These are phyloP conservation scores for Taenaris catops DNA, from an alignment of 2,888 invertebrate genomes.

Conservation along the genomic window DNA sequence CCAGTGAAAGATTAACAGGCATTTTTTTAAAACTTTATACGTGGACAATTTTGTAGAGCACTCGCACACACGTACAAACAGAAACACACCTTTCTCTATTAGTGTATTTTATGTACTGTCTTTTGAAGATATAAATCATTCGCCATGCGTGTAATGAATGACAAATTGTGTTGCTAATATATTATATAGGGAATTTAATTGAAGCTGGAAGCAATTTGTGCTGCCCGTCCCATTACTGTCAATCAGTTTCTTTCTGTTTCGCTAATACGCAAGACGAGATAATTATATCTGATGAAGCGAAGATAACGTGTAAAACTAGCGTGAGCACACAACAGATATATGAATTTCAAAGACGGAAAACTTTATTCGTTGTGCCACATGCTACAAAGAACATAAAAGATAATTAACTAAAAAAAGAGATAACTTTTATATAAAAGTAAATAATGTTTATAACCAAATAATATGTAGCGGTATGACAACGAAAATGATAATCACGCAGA, in stretches of 20 bases:
- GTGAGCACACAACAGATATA: neutral
- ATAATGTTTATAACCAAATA: too few species aligned
- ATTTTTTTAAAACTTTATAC: too few species aligned
- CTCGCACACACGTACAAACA: too few species aligned
- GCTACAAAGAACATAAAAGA: too few species aligned
- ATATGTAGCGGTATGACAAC: too few species aligned
- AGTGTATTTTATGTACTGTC: slow-evolving; percentile 15
- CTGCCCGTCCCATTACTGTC: slow-evolving; percentile 22
- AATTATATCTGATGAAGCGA: neutral
- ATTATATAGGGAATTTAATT: slow-evolving; percentile 25
- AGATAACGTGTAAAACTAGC: neutral
- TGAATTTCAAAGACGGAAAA: neutral
- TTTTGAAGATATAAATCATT: slow-evolving; percentile 39
- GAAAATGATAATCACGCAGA: too few species aligned
- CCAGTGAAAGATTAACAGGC: too few species aligned
- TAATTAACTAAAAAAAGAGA: too few species aligned
- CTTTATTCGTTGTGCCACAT: too few species aligned
- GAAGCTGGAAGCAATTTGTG: slow-evolving; percentile 18
- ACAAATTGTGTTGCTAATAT: slow-evolving; percentile 29
- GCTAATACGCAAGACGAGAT: slow-evolving; percentile 4
- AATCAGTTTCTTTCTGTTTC: slow-evolving; percentile 18
- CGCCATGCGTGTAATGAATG: slow-evolving; percentile 32
- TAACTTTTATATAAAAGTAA: too few species aligned
- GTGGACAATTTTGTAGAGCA: too few species aligned
- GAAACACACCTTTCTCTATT: slow-evolving; percentile 20